These are phyloP conservation scores for Eueremaeus valkanovi DNA, from an alignment of 2,888 invertebrate genomes.

Conservation along the genomic window DNA sequence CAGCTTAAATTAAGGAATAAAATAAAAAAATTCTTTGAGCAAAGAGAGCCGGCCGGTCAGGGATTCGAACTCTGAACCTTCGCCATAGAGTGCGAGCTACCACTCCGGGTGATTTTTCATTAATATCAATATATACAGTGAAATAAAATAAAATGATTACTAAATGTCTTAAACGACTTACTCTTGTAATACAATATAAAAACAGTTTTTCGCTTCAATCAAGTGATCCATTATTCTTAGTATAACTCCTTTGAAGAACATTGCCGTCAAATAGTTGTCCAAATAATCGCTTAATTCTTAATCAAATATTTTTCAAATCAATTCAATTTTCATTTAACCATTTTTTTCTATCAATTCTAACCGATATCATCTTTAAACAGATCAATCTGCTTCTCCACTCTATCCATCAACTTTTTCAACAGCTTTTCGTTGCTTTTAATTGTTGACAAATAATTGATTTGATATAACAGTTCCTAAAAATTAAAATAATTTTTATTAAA, in stretches of 20 bases:
- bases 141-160: background rate
- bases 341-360: background rate
- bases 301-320: background rate
- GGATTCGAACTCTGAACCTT: no score
- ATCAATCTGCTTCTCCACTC: background rate
- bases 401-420: background rate
- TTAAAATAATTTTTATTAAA: background rate
- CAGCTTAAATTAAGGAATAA: background rate
- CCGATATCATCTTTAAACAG: background rate
- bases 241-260: constrained; percentile 10
- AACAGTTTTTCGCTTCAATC: background rate
- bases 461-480: constrained; percentile 5
- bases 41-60: no score
- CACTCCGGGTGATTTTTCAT: background rate
- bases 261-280: background rate
- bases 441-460: background rate
- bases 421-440: background rate
- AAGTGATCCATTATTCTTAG: background rate
- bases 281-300: background rate
- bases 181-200: background rate
- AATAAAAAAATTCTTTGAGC: background rate
- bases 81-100: no score
- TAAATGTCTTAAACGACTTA: background rate
- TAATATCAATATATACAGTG: background rate
- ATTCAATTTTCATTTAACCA: background rate